These are phyloP conservation scores for Atta texana DNA, from an alignment of 1,140 invertebrate genomes.

Conservation along the genomic window DNA sequence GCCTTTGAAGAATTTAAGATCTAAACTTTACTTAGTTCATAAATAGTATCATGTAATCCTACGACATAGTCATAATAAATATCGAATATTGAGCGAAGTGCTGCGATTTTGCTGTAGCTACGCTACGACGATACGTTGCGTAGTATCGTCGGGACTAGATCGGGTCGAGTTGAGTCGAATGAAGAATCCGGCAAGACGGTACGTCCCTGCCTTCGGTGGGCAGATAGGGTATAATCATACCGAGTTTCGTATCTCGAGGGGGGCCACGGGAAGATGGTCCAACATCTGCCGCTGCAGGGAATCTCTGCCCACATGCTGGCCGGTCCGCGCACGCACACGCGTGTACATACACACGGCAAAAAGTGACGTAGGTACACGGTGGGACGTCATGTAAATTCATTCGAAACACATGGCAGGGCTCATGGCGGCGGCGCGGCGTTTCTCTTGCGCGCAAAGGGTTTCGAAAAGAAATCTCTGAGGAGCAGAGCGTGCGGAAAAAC, in stretches of 20 bases:
- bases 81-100: background rate
- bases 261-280: conserved; percentile 76
- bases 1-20: background rate
- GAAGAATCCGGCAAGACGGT: conserved; percentile 69
- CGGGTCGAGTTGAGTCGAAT: conserved; percentile 41
- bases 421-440: conserved; percentile 63
- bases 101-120: background rate
- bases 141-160: conserved; percentile 45
- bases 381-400: conserved; percentile 79
- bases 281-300: conserved; percentile 83
- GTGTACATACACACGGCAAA: conserved; percentile 62
- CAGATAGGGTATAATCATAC: conserved; percentile 78
- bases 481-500: conserved; percentile 63
- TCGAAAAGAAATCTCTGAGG: conserved; percentile 69
- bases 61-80: background rate
- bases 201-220: conserved; percentile 72
- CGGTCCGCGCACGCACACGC: conserved; percentile 56
- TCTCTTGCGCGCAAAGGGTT: conserved; percentile 68
- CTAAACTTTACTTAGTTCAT: background rate
- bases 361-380: conserved; percentile 74
- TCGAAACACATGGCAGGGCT: conserved; percentile 78
- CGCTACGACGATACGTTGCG: background rate
- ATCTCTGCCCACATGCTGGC: conserved; percentile 82
- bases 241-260: conserved; percentile 75
- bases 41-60: background rate